Evolutionary conservation across 2,888 invertebrate genomes (phyloP), one percentile per base, ranked within the genome.

Genomic region (Cantharis lateralis): DNA sequence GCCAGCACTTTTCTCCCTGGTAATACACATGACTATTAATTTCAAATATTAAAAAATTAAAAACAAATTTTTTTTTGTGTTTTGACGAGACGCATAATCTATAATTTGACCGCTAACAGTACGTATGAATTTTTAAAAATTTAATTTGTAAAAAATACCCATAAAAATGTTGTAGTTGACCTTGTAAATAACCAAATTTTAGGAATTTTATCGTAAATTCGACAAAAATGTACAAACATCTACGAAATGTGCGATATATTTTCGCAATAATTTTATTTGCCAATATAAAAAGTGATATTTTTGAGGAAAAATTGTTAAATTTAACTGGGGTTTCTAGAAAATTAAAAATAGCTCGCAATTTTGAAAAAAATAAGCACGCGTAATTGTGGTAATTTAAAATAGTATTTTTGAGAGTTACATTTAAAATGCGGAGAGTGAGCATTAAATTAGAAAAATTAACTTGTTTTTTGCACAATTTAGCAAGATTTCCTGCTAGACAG

Each of bases 401-500:
- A 7, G 48, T 48, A n/a, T 48, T 48, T 48, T 48, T 48, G 48
- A 48, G n/a, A n/a, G 48, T 48, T 48, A n/a, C n/a, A n/a, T n/a
- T n/a, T 7, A 1, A 2, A 48, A n/a, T n/a, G n/a, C n/a, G 7
- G n/a, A n/a, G 13, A 48, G 48, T 48, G 5, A n/a, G 48, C 9
- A 48, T 48, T 48, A 48, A 48, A 48, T 32, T 32, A 32, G 4
- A 68, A 64, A 70, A 75, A 78, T 78, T 72, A 62, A 64, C 32
- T 77, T 62, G 68, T 75, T 76, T 78, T 79, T 79, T 77, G 75
- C 75, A 75, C 75, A 75, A 79, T 79, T 79, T 76, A 79, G 75
- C 75, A 70, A 79, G 75, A 79, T 79, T 77, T 79, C 79, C 75
- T 76, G 75, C 75, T 75, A 79, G 79, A 79, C 79, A 79, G 77